These are phyloP conservation scores for Galerucella nymphaeae DNA, from an alignment of 2,888 invertebrate genomes.

Conservation along the genomic window DNA sequence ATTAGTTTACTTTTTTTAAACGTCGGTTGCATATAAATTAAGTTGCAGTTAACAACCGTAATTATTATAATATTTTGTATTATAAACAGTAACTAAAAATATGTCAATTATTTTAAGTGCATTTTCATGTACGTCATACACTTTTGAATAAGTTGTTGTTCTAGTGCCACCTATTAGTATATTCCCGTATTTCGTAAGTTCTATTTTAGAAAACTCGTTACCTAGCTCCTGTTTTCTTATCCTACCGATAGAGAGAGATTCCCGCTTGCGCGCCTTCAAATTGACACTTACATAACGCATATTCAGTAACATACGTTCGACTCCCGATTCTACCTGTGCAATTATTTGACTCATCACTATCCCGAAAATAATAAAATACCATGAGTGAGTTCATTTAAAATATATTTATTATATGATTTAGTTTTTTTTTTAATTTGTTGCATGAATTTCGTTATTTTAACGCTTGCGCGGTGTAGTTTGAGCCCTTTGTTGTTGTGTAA, in stretches of 20 bases:
- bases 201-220: slow-evolving; percentile 9
- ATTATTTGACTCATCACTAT: slow-evolving; percentile 5
- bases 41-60: neutral
- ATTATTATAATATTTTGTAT: neutral
- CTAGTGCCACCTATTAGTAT: slow-evolving; percentile 10
- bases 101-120: slow-evolving; percentile 5
- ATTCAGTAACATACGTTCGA: neutral
- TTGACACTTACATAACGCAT: slow-evolving; percentile 8
- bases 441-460: slow-evolving; percentile 1
- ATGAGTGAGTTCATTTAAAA: slow-evolving; percentile 6
- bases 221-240: slow-evolving; percentile 4
- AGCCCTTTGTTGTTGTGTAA: slow-evolving; percentile 1
- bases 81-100: neutral
- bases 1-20: neutral
- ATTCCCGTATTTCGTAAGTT: neutral
- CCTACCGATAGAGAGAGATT: neutral
- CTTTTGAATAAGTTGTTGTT: too few relatives aligned
- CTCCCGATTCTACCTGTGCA: slow-evolving; percentile 8
- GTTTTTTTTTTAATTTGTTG: neutral
- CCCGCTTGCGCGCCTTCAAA: slow-evolving; percentile 9
- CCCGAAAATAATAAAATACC: neutral
- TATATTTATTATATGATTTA: slow-evolving; percentile 15
- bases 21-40: slow-evolving; percentile 1
- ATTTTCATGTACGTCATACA: neutral
- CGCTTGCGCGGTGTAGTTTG: neutral